Base-by-base conservation (phyloP, 2,113 vertebrate species). In the Cnemophilus loriae region DNA sequence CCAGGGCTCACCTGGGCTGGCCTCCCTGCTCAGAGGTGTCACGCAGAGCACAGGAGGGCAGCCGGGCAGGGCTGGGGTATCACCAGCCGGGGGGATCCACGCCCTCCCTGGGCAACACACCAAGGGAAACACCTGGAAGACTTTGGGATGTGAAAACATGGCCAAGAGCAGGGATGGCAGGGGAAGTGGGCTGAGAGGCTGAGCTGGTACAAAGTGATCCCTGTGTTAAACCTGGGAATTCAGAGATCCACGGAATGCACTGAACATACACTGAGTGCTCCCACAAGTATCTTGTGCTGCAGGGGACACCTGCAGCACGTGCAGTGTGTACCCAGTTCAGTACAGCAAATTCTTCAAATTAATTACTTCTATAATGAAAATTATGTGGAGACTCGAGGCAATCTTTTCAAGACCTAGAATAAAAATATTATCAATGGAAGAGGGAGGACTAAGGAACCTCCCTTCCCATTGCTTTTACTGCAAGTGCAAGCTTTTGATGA, bases 81-180 rank as follows among this genome's bases (percentile, higher is more conserved):
- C 52, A 16, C 2, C 60, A 5, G 18, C 4, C 15, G 16, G 8
- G 30, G 42, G 13, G 5, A 5, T 21, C 13, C 26, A 1, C 37
- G 2, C 32, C 44, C 32, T 73, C 59, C 18, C 42, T 23, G 49
- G 32, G 50, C 44, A 57, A 7, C 23, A 35, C n/a, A 1, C 1
- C 0, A 2, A 21, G 12, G 4, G 77, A 19, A 33, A 8, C 44
- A 1, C 59, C 7, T 0, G 23, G 59, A 6, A 69, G 23, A 16
- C 10, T 83, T 79, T 71, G 63, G 30, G 60, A 22, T 33, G 16
- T 20, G 73, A 42, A 37, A 69, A 9, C 27, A 2, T 7, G 35
- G 57, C 65, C 26, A 19, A 7, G 56, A 47, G 89, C 80, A 60
- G 84, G 91, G 80, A 9, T 49, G 52, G 53, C 50, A 37, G 75